A percentile compares a stretch with the other conserved stretches of the same genome.
Conservation (phyloP, 2,113 vertebrate genomes). For the Nyctereutes procyonoides region DNA sequence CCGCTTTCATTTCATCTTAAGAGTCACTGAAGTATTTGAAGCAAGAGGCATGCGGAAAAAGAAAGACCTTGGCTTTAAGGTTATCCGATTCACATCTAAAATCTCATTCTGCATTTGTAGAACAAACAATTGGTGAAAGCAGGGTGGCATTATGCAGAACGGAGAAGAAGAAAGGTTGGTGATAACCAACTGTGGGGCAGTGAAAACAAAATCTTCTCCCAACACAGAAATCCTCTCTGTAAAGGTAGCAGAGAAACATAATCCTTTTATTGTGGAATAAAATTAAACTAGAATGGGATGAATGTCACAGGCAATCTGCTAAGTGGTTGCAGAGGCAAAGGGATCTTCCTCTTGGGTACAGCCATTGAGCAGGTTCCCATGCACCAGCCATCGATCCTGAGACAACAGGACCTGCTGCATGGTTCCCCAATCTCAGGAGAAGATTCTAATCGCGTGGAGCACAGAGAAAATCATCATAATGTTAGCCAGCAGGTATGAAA, state of each 20-base stretch:
- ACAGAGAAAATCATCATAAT: fast-evolving
- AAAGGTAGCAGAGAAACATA: not conserved
- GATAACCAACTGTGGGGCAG: not conserved
- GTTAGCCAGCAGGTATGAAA: not conserved
- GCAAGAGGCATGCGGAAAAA: not conserved
- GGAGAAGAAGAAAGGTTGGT: not conserved
- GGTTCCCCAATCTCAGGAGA: not conserved
- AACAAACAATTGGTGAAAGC: not conserved
- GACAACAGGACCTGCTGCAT: not conserved
- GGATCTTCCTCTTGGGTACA: not conserved
- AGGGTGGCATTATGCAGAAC: not conserved
- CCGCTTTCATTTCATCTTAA: not conserved
- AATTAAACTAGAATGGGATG: not conserved
- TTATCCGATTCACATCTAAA: not conserved
- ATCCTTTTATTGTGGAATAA: not conserved
- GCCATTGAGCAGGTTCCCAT: no score
- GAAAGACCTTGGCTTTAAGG: not conserved
- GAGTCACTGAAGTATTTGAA: not conserved
- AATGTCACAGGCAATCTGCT: not conserved
- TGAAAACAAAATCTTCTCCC: not conserved
- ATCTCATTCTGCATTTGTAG: not conserved
- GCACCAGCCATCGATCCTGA: not conserved
- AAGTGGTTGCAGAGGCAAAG: not conserved
- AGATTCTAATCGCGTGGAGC: not conserved
- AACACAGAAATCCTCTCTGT: not conserved